phyloP scores from a whole-genome alignment of 2,113 vertebrate genomes.

The Rhinoptilus africanus region DNA sequence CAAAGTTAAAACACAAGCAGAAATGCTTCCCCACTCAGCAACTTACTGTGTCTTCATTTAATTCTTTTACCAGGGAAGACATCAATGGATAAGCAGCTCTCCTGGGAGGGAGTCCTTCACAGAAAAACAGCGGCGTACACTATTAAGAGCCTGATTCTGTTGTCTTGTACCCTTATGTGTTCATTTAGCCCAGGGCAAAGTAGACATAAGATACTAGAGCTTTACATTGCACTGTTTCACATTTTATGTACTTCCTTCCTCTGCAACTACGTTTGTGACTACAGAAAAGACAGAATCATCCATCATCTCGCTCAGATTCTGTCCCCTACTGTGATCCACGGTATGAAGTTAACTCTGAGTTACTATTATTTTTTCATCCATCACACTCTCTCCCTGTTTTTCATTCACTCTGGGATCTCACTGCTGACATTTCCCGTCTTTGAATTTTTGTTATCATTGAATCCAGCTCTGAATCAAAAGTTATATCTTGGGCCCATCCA shows the following conservation, averaged over 20 bases:
- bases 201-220: not conserved
- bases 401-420: not conserved
- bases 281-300: slow-evolving; percentile 33
- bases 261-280: not conserved
- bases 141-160: not conserved
- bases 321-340: slow-evolving; percentile 11
- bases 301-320: slow-evolving; percentile 1
- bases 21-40: not conserved
- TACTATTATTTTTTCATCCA: slow-evolving; percentile 34
- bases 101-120: not conserved
- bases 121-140: not conserved
- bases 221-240: not conserved
- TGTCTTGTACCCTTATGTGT: not conserved
- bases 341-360: not conserved
- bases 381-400: slow-evolving; percentile 18
- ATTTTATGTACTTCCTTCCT: slow-evolving; percentile 1
- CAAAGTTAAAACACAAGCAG: not conserved
- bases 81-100: not conserved
- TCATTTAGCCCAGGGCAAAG: not conserved
- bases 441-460: not conserved
- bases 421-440: slow-evolving; percentile 1
- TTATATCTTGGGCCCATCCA: not conserved
- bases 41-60: not conserved
- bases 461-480: not conserved
- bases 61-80: not conserved